Percentiles rank a stretch among this genome's conserved stretches.
Conservation (phyloP, 2,113 vertebrate genomes). For the Pristiophorus japonicus region DNA sequence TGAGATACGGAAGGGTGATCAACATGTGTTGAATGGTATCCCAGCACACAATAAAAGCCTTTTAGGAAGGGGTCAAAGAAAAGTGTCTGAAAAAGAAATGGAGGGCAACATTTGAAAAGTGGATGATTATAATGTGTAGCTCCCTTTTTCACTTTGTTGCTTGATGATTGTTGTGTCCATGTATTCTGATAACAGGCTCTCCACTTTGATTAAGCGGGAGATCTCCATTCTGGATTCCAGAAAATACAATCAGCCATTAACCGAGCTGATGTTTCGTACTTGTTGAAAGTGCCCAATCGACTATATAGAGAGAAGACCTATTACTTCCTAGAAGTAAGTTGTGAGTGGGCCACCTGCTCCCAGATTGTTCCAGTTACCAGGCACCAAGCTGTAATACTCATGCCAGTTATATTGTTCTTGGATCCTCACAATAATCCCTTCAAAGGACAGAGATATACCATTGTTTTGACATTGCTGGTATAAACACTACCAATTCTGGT, state of each 20-base stretch:
- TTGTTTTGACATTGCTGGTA: not conserved
- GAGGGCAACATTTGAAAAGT: not conserved
- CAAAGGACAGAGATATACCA: not conserved
- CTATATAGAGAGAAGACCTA: slow-evolving; percentile 77
- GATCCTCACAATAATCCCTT: not conserved
- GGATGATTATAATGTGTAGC: not conserved
- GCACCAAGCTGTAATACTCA: not conserved
- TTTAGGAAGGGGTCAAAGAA: no score
- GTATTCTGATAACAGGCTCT: slow-evolving; percentile 54
- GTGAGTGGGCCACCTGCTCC: not conserved
- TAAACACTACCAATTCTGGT: not conserved
- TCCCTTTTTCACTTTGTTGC: no score
- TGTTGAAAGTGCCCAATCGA: slow-evolving; percentile 72
- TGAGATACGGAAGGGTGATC: not conserved
- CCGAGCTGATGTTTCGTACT: slow-evolving; percentile 59
- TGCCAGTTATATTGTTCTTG: not conserved
- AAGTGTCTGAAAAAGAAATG: not conserved
- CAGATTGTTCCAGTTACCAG: not conserved
- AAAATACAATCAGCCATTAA: slow-evolving; percentile 66
- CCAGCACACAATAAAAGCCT: no score
- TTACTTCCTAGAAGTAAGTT: slow-evolving; percentile 66
- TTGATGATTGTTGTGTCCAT: not conserved
- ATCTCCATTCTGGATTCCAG: slow-evolving; percentile 67
- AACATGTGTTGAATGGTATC: not conserved
- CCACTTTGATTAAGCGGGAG: slow-evolving; percentile 57